phyloP scores from a whole-genome alignment of 1,140 invertebrate species.

The Ridgeia piscesae region DNA sequence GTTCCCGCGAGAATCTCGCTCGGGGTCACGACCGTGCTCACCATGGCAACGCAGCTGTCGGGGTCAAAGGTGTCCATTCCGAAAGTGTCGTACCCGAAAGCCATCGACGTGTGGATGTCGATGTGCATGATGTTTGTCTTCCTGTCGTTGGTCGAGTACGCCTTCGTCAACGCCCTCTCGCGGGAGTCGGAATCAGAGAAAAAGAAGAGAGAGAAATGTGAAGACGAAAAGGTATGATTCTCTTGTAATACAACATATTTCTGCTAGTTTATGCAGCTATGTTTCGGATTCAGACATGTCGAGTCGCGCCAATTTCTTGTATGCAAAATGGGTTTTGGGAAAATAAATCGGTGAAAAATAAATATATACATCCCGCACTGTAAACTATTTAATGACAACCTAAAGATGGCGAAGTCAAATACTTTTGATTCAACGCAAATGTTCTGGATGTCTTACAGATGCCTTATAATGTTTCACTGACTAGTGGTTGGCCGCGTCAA shows the following conservation, averaged over 20 bases:
- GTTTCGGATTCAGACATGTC: no score
- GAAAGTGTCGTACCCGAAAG: constrained; percentile 68
- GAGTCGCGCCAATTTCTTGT: no score
- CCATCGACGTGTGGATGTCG: constrained; percentile 92
- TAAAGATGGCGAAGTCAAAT: no score
- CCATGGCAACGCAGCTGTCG: constrained; percentile 26
- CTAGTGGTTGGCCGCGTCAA: no score
- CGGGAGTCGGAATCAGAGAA: constrained; percentile 8
- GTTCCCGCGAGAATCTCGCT: constrained; percentile 29
- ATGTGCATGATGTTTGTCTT: constrained; percentile 91
- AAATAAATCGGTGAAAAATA: no score
- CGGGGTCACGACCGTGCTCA: constrained; percentile 60
- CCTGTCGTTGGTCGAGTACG: constrained; percentile 88
- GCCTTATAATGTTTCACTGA: no score
- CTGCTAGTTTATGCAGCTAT: no score
- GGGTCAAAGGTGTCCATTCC: constrained; percentile 20
- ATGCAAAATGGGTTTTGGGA: no score
- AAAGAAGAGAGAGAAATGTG: constrained; percentile 11
- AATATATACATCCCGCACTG: no score
- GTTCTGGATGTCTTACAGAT: no score
- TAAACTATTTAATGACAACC: no score
- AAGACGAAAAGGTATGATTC: neutral
- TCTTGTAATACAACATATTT: neutral
- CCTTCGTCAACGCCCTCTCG: constrained; percentile 71
- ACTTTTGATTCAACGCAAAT: no score